phyloP scores from a whole-genome alignment of 2,113 vertebrate species.

The Tor tambroides region DNA sequence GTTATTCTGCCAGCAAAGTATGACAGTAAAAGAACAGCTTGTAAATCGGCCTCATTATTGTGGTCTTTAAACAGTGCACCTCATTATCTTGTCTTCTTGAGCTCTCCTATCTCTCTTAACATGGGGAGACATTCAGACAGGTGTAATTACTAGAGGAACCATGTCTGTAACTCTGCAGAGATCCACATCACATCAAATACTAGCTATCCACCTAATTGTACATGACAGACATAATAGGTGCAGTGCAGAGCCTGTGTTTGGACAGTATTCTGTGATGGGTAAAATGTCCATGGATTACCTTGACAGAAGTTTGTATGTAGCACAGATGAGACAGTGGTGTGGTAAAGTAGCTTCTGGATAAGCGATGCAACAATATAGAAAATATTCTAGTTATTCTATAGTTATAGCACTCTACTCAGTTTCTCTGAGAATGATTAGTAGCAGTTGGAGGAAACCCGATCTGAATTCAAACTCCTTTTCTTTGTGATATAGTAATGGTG shows the following conservation, averaged over 20 bases:
- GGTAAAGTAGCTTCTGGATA: neutral
- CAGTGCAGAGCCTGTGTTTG: neutral
- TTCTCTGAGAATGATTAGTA: too few species aligned
- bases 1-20: neutral
- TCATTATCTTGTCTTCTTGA: neutral
- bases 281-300: neutral
- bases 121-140: neutral
- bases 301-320: neutral
- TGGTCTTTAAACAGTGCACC: neutral
- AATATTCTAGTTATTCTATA: neutral
- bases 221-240: neutral
- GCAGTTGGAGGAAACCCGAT: too few species aligned
- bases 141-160: constrained; percentile 34
- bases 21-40: neutral
- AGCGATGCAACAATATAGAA: neutral
- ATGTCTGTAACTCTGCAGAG: neutral
- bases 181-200: neutral
- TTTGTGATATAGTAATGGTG: too few species aligned
- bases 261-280: neutral
- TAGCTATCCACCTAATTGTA: neutral
- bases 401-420: neutral
- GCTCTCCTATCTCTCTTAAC: neutral
- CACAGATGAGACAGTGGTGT: neutral
- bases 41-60: neutral
- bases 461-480: too few species aligned